Evolutionary conservation across 2,113 vertebrate genomes (phyloP).

Genomic region (Trematomus loennbergii): DNA sequence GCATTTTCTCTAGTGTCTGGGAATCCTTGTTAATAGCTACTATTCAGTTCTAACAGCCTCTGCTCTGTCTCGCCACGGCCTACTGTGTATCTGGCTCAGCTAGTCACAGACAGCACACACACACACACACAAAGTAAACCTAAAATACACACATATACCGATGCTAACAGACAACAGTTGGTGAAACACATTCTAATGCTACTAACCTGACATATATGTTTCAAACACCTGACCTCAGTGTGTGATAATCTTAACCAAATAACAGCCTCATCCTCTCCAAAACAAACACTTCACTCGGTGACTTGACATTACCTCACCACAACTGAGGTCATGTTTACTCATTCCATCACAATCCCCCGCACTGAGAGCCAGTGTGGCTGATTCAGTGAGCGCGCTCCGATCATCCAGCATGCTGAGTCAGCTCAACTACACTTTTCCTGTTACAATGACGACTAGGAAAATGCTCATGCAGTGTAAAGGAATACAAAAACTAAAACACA

Average conservation of each 20-base stretch:
- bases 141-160: background rate
- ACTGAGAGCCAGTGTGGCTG: conserved; percentile 29
- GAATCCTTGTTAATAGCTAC: conserved; percentile 38
- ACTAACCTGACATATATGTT: background rate
- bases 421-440: conserved; percentile 41
- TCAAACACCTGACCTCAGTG: background rate
- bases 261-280: conserved; percentile 1
- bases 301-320: conserved; percentile 48
- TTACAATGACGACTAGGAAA: conserved; percentile 30
- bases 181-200: conserved; percentile 1
- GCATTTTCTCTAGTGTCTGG: conserved; percentile 18
- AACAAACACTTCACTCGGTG: conserved; percentile 35
- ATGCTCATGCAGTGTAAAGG: conserved; percentile 10
- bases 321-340: conserved; percentile 69
- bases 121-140: background rate
- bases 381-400: conserved; percentile 23
- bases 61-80: conserved; percentile 25
- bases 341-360: conserved; percentile 34
- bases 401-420: conserved; percentile 58
- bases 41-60: conserved; percentile 54
- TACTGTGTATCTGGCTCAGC: conserved; percentile 56
- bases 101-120: conserved; percentile 39
- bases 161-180: background rate
- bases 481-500: background rate
- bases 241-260: background rate